phyloP scores from a whole-genome alignment of 2,888 invertebrate species.

The Glaucopsyche alexis region DNA sequence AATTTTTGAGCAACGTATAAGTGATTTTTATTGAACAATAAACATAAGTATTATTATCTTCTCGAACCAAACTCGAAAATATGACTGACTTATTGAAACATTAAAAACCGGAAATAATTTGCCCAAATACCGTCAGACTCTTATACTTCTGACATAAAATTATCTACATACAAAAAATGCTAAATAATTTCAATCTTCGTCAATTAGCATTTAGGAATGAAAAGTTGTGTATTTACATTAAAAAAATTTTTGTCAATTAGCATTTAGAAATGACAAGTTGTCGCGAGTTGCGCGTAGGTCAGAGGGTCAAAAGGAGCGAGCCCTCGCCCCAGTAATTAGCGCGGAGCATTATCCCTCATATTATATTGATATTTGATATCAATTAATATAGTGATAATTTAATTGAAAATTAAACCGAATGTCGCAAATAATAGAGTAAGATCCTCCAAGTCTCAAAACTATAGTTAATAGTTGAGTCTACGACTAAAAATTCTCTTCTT shows the following conservation, averaged over 20 bases:
- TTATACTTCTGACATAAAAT: neutral
- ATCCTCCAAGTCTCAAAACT: too few species aligned
- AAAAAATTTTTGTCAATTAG: neutral
- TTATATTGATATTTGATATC: neutral
- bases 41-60: too few species aligned
- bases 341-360: neutral
- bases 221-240: neutral
- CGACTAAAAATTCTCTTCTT: too few species aligned
- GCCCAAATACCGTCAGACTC: too few species aligned
- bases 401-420: neutral
- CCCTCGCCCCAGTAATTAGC: conserved; percentile 17
- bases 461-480: too few species aligned
- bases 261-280: conserved; percentile 4
- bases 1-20: too few species aligned
- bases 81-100: too few species aligned
- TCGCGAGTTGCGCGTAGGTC: neutral
- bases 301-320: conserved; percentile 27
- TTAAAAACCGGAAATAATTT: too few species aligned
- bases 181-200: conserved; percentile 3
- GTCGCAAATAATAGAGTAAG: too few species aligned
- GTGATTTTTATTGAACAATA: too few species aligned
- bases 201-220: neutral
- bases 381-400: neutral
- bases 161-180: neutral
- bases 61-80: too few species aligned